These are phyloP conservation scores for Sclerodermus sp. DNA, from an alignment of 2,888 invertebrate species.

Conservation along the genomic window DNA sequence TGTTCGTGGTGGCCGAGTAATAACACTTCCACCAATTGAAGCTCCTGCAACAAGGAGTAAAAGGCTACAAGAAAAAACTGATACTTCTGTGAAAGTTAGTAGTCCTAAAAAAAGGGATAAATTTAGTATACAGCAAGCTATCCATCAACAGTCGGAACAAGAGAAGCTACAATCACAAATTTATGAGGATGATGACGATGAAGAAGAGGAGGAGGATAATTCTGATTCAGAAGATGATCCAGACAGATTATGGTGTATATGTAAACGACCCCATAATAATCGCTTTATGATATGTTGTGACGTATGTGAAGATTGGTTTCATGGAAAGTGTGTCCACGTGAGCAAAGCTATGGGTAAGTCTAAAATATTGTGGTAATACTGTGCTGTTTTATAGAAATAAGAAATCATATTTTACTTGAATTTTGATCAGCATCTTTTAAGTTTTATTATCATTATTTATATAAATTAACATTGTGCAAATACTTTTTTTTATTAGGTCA, in stretches of 20 bases:
- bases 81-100: constrained; percentile 19
- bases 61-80: constrained; percentile 57
- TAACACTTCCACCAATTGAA: constrained; percentile 80
- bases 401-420: too few species aligned
- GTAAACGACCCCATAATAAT: constrained; percentile 92
- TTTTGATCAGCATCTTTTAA: too few species aligned
- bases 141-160: constrained; percentile 1
- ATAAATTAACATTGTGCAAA: background rate
- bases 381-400: too few species aligned
- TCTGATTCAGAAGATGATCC: constrained; percentile 92
- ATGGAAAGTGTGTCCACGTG: constrained; percentile 95
- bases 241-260: constrained; percentile 91
- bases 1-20: constrained; percentile 74
- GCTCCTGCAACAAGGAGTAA: constrained; percentile 80
- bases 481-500: constrained; percentile 58
- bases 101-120: constrained; percentile 31
- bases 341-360: constrained; percentile 84
- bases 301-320: constrained; percentile 95
- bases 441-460: too few species aligned
- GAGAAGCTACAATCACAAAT: constrained; percentile 2
- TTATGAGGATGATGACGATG: constrained; percentile 58
- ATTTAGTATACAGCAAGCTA: constrained; percentile 1
- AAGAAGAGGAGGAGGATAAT: constrained; percentile 62
- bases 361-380: constrained; percentile 9
- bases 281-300: constrained; percentile 98